Evolutionary conservation across 2,113 vertebrate species (phyloP).

Genomic region (Corythaeola cristata): DNA sequence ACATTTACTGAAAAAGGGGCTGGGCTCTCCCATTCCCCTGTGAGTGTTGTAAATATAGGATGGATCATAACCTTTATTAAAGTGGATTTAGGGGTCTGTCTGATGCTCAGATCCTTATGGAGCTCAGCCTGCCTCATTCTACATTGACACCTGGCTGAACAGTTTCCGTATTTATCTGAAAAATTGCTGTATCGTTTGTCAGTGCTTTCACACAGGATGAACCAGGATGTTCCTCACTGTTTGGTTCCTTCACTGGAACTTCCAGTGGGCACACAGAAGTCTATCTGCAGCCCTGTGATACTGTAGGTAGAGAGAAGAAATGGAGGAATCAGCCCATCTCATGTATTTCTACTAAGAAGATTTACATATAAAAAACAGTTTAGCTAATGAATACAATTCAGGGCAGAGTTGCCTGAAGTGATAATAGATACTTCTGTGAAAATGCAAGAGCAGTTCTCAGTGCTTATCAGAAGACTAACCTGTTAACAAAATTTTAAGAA

Average conservation of each 20-base stretch:
- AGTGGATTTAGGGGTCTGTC: neutral
- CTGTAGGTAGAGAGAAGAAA: neutral
- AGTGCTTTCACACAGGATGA: neutral
- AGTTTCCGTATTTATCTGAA: neutral
- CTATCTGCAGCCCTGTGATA: fast-evolving
- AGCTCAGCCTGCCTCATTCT: neutral
- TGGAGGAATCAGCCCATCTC: neutral
- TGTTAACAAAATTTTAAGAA: neutral
- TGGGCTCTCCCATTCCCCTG: neutral
- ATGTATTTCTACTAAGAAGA: neutral
- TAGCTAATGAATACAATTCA: neutral
- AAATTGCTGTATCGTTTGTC: neutral
- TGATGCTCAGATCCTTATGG: neutral
- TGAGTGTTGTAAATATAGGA: neutral
- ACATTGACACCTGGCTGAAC: neutral
- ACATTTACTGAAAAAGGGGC: neutral
- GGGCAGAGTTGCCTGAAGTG: neutral
- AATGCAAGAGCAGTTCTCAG: neutral
- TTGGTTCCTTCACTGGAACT: neutral
- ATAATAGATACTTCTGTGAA: neutral
- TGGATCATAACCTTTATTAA: neutral
- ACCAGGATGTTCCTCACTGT: neutral
- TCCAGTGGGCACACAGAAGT: neutral
- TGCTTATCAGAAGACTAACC: neutral
- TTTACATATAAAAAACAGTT: neutral